phyloP scores from a whole-genome alignment of 2,888 invertebrate genomes.

The Temnothorax unifasciatus region DNA sequence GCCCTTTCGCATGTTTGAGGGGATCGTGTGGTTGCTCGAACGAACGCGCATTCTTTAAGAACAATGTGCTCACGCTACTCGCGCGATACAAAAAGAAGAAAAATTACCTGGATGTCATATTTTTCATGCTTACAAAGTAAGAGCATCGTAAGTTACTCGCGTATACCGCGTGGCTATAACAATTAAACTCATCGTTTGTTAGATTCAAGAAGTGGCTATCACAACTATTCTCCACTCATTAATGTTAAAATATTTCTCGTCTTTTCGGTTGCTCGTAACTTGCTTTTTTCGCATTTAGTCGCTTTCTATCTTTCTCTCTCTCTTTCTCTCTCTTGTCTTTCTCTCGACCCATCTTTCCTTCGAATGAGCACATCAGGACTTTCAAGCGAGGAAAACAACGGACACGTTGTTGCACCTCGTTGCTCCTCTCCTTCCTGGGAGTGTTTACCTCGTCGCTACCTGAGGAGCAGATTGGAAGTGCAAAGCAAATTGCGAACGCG shows the following conservation, averaged over 20 bases:
- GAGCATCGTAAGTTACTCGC: conserved; percentile 19
- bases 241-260: conserved; percentile 16
- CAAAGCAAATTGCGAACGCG: conserved; percentile 65
- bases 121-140: conserved; percentile 28
- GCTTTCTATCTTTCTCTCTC: background rate
- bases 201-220: conserved; percentile 77
- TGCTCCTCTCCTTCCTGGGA: conserved; percentile 61
- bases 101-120: conserved; percentile 64
- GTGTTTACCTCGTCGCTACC: conserved; percentile 68
- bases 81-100: conserved; percentile 15
- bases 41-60: conserved; percentile 55
- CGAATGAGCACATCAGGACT: conserved; percentile 33
- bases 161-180: conserved; percentile 34
- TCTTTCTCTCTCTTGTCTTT: no score
- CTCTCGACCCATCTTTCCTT: background rate
- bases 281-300: conserved; percentile 38
- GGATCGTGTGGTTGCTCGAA: conserved; percentile 48
- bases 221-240: conserved; percentile 65
- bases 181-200: conserved; percentile 75
- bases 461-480: conserved; percentile 68
- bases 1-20: conserved; percentile 8
- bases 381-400: conserved; percentile 69
- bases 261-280: background rate
- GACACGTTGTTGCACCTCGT: conserved; percentile 70
- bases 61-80: conserved; percentile 57